These are phyloP conservation scores for Penelope pileata DNA, from an alignment of 2,113 vertebrate genomes.

Conservation along the genomic window DNA sequence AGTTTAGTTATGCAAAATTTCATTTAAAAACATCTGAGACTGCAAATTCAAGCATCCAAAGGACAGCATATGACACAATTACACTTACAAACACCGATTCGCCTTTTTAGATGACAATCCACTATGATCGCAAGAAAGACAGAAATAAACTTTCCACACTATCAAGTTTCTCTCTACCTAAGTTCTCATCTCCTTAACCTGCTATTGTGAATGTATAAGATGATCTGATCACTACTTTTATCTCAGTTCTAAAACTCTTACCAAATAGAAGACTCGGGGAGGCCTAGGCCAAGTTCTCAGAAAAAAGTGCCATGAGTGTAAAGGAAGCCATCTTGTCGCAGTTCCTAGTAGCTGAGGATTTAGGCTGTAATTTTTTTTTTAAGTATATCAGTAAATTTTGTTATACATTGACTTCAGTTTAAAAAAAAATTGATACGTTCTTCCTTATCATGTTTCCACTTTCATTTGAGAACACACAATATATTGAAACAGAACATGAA, in stretches of 20 bases:
- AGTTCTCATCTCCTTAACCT: slow-evolving; percentile 32
- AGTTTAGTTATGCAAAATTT: background rate
- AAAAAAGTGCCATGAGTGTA: background rate
- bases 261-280: background rate
- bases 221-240: background rate
- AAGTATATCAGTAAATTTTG: background rate
- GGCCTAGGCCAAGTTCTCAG: slow-evolving; percentile 9
- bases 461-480: background rate
- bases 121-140: slow-evolving; percentile 22
- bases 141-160: background rate
- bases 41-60: background rate
- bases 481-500: background rate
- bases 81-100: background rate
- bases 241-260: slow-evolving; percentile 14
- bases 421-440: background rate
- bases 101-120: background rate
- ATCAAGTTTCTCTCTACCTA: slow-evolving; percentile 21
- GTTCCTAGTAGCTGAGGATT: background rate
- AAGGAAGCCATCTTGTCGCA: background rate
- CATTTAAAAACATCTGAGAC: background rate
- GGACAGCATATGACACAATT: background rate
- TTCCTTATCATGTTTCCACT: background rate
- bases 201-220: slow-evolving; percentile 27
- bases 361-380: background rate
- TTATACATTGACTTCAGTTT: background rate